Evolutionary conservation across 1,140 invertebrate species (phyloP).

Genomic region (Hycleus cichorii): DNA sequence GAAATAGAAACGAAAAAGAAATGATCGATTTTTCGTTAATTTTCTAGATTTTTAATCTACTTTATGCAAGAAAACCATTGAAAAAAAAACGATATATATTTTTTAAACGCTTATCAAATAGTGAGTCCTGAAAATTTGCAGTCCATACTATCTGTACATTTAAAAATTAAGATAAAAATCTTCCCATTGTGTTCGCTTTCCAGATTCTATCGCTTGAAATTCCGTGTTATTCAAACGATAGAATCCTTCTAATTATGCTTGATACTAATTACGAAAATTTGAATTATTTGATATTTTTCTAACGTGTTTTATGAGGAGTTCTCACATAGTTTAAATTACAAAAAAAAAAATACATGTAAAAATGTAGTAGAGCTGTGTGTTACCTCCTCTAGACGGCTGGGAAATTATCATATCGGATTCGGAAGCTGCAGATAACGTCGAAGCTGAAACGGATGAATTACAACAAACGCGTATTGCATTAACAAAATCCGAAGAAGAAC

Average conservation of each 20-base stretch:
- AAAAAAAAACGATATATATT: too few relatives aligned
- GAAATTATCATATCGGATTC: conserved; percentile 41
- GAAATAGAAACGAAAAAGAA: too few relatives aligned
- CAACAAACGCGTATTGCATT: conserved; percentile 65
- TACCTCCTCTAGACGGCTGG: conserved; percentile 37
- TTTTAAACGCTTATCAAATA: too few relatives aligned
- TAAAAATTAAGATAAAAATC: too few relatives aligned
- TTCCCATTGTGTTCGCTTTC: too few relatives aligned
- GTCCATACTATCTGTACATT: too few relatives aligned
- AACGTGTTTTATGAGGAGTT: conserved; percentile 8
- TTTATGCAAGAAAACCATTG: too few relatives aligned
- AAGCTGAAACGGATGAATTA: conserved; percentile 72
- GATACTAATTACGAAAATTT: background rate
- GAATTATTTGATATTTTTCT: background rate
- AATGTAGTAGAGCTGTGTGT: conserved; percentile 12
- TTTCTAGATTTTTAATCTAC: too few relatives aligned
- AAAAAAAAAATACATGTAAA: background rate
- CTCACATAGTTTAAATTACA: conserved; percentile 5
- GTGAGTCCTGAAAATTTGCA: too few relatives aligned
- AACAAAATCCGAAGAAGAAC: conserved; percentile 75
- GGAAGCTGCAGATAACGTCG: conserved; percentile 69
- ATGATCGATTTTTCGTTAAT: too few relatives aligned
- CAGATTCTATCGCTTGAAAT: background rate
- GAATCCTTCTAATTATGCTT: background rate
- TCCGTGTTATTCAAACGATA: background rate